These are phyloP conservation scores for Python bivittatus DNA, from an alignment of 2,113 vertebrate species.

Conservation along the genomic window DNA sequence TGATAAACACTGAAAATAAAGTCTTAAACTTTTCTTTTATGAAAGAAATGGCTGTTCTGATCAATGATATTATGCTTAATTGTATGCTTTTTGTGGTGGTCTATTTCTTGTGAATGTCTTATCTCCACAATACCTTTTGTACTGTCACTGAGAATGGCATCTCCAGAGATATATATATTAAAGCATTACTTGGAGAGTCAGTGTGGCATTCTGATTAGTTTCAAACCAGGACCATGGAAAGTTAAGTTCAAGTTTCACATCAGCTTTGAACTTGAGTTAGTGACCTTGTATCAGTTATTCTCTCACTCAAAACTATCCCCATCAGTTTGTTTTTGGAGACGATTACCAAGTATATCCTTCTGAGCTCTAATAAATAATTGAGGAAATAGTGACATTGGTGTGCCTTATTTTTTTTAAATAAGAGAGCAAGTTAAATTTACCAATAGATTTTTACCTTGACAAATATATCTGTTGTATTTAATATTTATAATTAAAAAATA, in stretches of 20 bases:
- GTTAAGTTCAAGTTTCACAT: not conserved
- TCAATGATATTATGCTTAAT: slow-evolving; percentile 53
- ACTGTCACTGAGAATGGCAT: slow-evolving; percentile 24
- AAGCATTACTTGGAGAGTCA: not conserved
- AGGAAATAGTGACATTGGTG: not conserved
- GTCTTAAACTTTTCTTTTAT: slow-evolving; percentile 77
- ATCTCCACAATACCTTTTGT: slow-evolving; percentile 60
- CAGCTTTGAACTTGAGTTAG: not conserved
- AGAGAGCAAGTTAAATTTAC: not conserved
- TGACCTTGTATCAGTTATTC: not conserved
- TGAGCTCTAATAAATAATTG: not conserved
- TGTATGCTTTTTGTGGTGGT: slow-evolving; percentile 59
- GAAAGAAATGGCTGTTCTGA: slow-evolving; percentile 47
- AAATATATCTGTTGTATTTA: not conserved
- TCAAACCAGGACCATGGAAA: not conserved
- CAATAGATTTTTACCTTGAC: not conserved
- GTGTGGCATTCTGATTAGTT: not conserved
- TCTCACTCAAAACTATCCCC: not conserved
- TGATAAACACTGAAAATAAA: slow-evolving; percentile 71
- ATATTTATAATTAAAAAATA: not conserved
- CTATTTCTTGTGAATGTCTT: slow-evolving; percentile 50
- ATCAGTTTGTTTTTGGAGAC: not conserved
- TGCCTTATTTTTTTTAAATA: not conserved
- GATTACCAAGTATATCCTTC: not conserved
- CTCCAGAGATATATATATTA: not conserved